Evolutionary conservation across 2,888 invertebrate genomes (phyloP), one percentile per base, ranked within the genome.

Genomic region (Drosophila meridiana): DNA sequence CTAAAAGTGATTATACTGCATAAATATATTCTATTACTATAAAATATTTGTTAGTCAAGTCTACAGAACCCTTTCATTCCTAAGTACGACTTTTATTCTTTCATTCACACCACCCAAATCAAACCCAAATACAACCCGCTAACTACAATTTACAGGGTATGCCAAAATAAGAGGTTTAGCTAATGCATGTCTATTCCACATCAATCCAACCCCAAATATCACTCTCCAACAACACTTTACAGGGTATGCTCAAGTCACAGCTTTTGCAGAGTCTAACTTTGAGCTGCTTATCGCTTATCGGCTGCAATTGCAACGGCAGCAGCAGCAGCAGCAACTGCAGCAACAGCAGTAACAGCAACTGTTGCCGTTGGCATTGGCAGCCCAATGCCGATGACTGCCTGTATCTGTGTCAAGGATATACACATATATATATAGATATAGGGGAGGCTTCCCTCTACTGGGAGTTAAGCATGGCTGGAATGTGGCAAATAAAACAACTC

Each of bases 391-490:
- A 71, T 69, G 78, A 52, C 78, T 71, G 81, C 47, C 63, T 65
- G 73, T 78, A 78, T 73, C 66, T 78, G 79, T 81, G 78, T 78
- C 78, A 78, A 61, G 69, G 68, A 9, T 52, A 48, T 14, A 47
- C n/a, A 52, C 9, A n/a, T 50, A n/a, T 8, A 13, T 14, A 7
- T 47, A 48, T 3, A 30, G n/a, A 28, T 13, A 26, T 28, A 48
- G 34, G 53, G 36, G 14, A 13, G 36, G 53, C 36, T 11, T 36
- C 52, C 13, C 13, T 20, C n/a, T 20, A 26, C 38, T 28, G 53
- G 53, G 38, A n/a, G 20, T 34, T 34, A 11, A 26, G 45, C 28
- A n/a, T 28, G 28, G 3, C n/a, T n/a, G 47, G 47, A n/a, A 26
- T 36, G 26, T 36, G 30, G 60, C 55, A 28, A 56, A 42, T 59